Evolutionary conservation across 2,888 invertebrate genomes (phyloP).

Genomic region (Chrysotoxum bicinctum): DNA sequence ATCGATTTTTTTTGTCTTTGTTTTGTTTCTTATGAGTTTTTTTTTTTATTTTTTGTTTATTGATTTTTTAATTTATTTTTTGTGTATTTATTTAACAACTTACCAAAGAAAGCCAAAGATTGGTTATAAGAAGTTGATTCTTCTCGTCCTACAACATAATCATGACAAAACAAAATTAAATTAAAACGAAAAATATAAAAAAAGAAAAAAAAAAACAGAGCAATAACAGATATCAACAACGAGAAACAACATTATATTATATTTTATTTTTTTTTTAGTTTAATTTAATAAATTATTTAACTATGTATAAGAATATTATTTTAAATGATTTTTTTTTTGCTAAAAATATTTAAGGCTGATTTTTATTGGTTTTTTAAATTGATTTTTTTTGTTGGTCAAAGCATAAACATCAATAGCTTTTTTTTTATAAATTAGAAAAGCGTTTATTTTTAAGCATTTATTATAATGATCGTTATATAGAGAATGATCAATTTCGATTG

Average conservation of each 20-base stretch:
- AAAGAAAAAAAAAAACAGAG: constrained; percentile 84
- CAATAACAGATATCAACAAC: constrained; percentile 74
- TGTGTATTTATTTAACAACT: constrained; percentile 82
- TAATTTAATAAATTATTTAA: constrained; percentile 58
- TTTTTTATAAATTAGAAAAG: background rate
- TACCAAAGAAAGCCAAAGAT: constrained; percentile 97
- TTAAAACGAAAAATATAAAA: constrained; percentile 75
- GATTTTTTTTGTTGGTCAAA: background rate
- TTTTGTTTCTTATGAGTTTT: constrained; percentile 55
- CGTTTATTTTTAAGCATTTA: background rate
- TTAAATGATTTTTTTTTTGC: constrained; percentile 2
- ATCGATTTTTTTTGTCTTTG: background rate
- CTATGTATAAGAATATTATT: constrained; percentile 34
- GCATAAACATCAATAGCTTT: background rate
- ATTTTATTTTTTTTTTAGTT: constrained; percentile 74
- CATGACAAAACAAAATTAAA: constrained; percentile 70
- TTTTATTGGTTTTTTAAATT: constrained; percentile 13
- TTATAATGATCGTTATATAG: background rate
- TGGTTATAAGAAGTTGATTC: constrained; percentile 97
- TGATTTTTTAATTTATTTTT: constrained; percentile 78
- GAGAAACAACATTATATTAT: constrained; percentile 64
- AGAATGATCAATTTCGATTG: constrained; percentile 5
- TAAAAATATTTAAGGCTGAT: constrained; percentile 10
- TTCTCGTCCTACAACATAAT: constrained; percentile 92
- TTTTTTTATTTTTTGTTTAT: constrained; percentile 40